Conservation (phyloP, 2,113 vertebrate species). For the Hypomesus transpacificus region DNA sequence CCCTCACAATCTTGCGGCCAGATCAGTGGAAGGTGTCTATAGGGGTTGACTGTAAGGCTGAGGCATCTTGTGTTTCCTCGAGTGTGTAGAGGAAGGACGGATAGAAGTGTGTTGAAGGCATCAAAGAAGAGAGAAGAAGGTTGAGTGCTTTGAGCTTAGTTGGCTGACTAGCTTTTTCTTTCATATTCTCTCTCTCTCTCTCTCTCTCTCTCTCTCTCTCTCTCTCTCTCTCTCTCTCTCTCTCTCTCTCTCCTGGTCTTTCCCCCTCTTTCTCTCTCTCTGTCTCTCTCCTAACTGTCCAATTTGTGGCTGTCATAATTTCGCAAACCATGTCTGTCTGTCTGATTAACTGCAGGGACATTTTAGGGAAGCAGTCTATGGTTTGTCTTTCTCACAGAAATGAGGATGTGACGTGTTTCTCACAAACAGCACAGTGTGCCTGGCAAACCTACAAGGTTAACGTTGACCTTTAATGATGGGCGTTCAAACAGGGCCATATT, state of each 20-base stretch:
- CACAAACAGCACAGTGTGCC: neutral
- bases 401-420: constrained; percentile 22
- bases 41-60: too few species aligned
- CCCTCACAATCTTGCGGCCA: neutral
- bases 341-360: neutral
- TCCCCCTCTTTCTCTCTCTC: neutral
- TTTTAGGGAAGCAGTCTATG: constrained; percentile 28
- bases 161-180: neutral
- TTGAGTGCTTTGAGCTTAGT: too few species aligned
- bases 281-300: neutral
- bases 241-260: neutral
- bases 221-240: neutral
- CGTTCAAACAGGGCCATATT: too few species aligned
- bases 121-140: too few species aligned
- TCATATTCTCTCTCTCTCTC: neutral
- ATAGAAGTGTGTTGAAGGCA: too few species aligned
- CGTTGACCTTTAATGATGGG: too few species aligned
- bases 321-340: neutral
- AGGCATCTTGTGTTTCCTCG: too few species aligned
- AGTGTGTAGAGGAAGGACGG: too few species aligned
- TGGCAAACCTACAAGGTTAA: too few species aligned
- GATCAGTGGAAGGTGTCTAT: too few species aligned
- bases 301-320: neutral
- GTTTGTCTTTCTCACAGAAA: constrained; percentile 11
- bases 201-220: neutral